Base-by-base conservation (phyloP, 2,888 invertebrate species). In the Rhyacophila evoluta region DNA sequence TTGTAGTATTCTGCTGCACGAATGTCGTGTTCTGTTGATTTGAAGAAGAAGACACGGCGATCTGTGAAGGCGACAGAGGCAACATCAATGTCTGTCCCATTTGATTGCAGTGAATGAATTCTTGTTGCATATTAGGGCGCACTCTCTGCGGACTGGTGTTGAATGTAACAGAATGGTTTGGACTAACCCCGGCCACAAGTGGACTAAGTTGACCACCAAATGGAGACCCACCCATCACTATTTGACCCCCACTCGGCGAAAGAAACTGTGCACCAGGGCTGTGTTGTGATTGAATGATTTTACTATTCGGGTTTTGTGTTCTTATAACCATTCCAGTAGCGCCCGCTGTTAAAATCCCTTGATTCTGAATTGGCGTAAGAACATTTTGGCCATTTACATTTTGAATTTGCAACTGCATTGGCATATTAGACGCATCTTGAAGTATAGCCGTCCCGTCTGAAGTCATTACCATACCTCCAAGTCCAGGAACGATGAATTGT, bases 1-100 rank as follows among this genome's bases (percentile, higher is more conserved):
- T 95, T 0, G 95, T 95, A 0, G 95, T 95, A 85, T 95, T 96
- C 83, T 95, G 95, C 83, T 95, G 95, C 1, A 95, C 94, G 84
- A 93, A 95, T 0, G 95, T 95, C 0, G 93, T 93, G 83, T 91
- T 91, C 76, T 91, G 91, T 79, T 93, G 91, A 84, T 90, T 92
- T 11, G 89, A 87, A 0, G 91, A 89, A 1, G 91, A 86, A 0
- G 89, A 88, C 19, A 90, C 86, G 0, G 91, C 89, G 0, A 89
- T 91, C 78, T 91, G 92, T 84, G 92, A 92, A 0, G 91, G 91
- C 0, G 92, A 91, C 73, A 93, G 89, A 1, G 94, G 94, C 10
- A 94, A 93, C 92, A 94, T 93, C 78, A 94, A 84, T 0, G 94
- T 92, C 85, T 93, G 94, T 0, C 93, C 93, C 89, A 91, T 89